phyloP scores from a whole-genome alignment of 1,140 invertebrate species.

The Drosophila pseudoobscura region DNA sequence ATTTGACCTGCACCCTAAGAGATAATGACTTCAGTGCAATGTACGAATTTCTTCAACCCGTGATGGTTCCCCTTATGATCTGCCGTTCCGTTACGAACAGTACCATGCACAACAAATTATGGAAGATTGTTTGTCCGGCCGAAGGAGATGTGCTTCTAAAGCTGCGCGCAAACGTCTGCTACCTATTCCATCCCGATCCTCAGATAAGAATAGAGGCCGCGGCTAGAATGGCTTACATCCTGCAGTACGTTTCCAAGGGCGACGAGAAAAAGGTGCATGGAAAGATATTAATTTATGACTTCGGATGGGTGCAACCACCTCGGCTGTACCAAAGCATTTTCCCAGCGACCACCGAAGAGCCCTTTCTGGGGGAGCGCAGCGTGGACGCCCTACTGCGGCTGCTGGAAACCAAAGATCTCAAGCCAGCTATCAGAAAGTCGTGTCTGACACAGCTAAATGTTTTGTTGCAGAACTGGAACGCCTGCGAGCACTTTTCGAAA shows the following conservation, averaged over 20 bases:
- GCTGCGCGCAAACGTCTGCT: constrained; percentile 59
- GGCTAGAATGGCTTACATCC: constrained; percentile 29
- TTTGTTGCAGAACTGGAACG: constrained; percentile 60
- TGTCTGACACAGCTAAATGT: constrained; percentile 72
- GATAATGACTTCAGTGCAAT: constrained; percentile 27
- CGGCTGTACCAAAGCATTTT: constrained; percentile 46
- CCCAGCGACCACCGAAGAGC: constrained; percentile 1
- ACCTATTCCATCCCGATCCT: constrained; percentile 50
- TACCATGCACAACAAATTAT: constrained; percentile 35
- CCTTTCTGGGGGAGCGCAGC: constrained; percentile 17
- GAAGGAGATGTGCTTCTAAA: constrained; percentile 6
- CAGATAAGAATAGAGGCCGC: constrained; percentile 49
- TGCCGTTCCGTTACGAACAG: constrained; percentile 29
- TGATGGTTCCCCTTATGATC: constrained; percentile 53
- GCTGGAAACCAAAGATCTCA: constrained; percentile 53
- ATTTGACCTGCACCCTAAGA: constrained; percentile 20
- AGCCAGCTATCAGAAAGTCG: constrained; percentile 61
- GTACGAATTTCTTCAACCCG: constrained; percentile 40
- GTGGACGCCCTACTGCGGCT: constrained; percentile 54
- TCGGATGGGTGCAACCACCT: constrained; percentile 44
- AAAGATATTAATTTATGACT: constrained; percentile 31
- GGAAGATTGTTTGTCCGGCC: constrained; percentile 56
- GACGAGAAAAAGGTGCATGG: constrained; percentile 12
- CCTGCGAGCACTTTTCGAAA: constrained; percentile 27
- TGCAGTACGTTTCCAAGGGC: constrained; percentile 24